A percentile compares a stretch with the other conserved stretches of the same genome.
Evolutionary conservation across 2,888 invertebrate species (phyloP).

Genomic region (Trachelus iudaicus): DNA sequence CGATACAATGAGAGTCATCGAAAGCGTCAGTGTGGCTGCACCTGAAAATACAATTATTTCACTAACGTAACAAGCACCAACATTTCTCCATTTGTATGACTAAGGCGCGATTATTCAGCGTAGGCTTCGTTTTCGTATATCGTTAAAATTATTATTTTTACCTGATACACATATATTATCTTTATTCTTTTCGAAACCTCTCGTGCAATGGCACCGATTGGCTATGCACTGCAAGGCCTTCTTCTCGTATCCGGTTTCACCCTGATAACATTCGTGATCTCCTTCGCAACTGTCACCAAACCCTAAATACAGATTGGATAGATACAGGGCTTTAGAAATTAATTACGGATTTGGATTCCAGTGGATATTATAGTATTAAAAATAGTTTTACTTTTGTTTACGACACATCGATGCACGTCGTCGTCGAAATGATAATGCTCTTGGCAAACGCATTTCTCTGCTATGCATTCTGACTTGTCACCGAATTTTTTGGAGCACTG

Average conservation of each 20-base stretch:
- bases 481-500: slow-evolving; percentile 36
- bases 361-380: not conserved
- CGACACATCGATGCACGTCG: slow-evolving; percentile 26
- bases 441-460: slow-evolving; percentile 34
- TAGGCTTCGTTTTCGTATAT: not conserved
- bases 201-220: slow-evolving; percentile 35
- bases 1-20: not conserved
- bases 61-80: not conserved
- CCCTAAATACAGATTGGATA: slow-evolving; percentile 20
- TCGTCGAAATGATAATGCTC: slow-evolving; percentile 32
- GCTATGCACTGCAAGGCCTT: slow-evolving; percentile 28
- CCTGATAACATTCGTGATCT: slow-evolving; percentile 42
- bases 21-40: not conserved
- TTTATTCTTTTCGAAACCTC: slow-evolving; percentile 18
- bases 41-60: not conserved
- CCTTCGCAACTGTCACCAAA: slow-evolving; percentile 33
- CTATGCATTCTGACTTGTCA: slow-evolving; percentile 28
- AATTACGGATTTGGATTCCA: not conserved
- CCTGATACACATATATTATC: slow-evolving; percentile 17
- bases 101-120: not conserved
- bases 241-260: slow-evolving; percentile 5
- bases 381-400: slow-evolving; percentile 25
- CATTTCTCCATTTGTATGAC: not conserved
- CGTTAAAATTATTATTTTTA: not conserved
- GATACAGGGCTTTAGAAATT: not conserved